Conservation (phyloP, 2,797 vertebrate genomes). For the Tokudaia tokunoshimensis region DNA sequence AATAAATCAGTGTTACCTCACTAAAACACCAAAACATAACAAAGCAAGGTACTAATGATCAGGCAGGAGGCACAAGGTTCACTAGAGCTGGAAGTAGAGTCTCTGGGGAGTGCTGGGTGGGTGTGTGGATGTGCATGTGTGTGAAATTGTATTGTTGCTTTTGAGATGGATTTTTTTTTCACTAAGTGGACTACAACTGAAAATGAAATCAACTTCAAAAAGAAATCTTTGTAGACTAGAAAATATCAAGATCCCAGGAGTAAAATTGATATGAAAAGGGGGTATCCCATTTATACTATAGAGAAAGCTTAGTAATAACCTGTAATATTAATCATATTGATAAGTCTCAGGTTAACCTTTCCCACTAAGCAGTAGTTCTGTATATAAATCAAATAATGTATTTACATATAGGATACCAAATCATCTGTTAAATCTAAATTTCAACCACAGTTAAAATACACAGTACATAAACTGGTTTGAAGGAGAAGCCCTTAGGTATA, state of each 20-base stretch:
- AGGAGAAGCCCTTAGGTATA: slow-evolving; percentile 50
- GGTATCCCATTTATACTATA: not conserved
- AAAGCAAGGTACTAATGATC: slow-evolving; percentile 51
- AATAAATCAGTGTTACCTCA: slow-evolving; percentile 25
- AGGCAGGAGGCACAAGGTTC: slow-evolving; percentile 24
- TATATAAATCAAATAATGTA: slow-evolving; percentile 62
- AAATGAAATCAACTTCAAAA: slow-evolving; percentile 51
- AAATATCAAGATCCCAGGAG: slow-evolving; percentile 39
- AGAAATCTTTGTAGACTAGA: slow-evolving; percentile 5
- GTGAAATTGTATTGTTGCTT: not conserved
- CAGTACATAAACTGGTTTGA: slow-evolving; percentile 38
- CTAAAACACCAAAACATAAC: slow-evolving; percentile 26
- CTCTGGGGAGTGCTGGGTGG: not conserved
- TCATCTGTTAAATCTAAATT: slow-evolving; percentile 57
- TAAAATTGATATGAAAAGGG: not conserved
- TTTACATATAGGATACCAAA: slow-evolving; percentile 59
- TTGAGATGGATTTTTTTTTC: slow-evolving; percentile 24
- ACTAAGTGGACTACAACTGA: slow-evolving; percentile 28
- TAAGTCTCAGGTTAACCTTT: slow-evolving; percentile 52
- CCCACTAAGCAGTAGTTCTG: slow-evolving; percentile 52
- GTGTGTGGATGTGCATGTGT: not conserved
- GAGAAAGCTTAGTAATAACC: slow-evolving; percentile 40
- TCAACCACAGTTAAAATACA: slow-evolving; percentile 51
- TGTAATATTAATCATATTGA: slow-evolving; percentile 47
- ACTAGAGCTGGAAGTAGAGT: slow-evolving; percentile 8